These are phyloP conservation scores for Carabus problematicus DNA, from an alignment of 2,888 invertebrate species.

Conservation along the genomic window DNA sequence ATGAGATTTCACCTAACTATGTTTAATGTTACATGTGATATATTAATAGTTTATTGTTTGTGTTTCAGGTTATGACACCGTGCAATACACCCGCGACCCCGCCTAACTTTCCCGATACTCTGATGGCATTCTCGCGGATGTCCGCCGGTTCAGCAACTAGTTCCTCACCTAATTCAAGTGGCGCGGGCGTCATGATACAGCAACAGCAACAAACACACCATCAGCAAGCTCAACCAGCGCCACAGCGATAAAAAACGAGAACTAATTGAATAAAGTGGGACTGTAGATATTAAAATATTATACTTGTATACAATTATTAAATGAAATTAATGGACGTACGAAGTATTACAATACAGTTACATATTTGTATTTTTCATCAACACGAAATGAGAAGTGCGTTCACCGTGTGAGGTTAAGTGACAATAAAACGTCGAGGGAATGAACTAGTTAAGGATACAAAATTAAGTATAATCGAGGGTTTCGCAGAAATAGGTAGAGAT, in stretches of 20 bases:
- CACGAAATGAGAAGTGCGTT: conserved; percentile 22
- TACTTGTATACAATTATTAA: conserved; percentile 25
- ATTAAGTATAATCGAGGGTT: neutral
- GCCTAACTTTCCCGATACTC: conserved; percentile 91
- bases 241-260: conserved; percentile 57
- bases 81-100: conserved; percentile 95
- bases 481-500: no score
- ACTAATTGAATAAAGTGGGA: conserved; percentile 17
- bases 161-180: conserved; percentile 61
- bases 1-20: no score
- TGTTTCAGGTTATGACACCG: conserved; percentile 83
- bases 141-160: conserved; percentile 71
- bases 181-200: conserved; percentile 55
- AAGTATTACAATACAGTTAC: conserved; percentile 32
- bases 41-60: conserved; percentile 20
- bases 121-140: conserved; percentile 87
- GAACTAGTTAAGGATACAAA: conserved; percentile 7
- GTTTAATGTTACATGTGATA: no score
- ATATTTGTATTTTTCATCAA: conserved; percentile 27
- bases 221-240: conserved; percentile 56
- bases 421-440: conserved; percentile 17
- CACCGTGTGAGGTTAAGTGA: conserved; percentile 18
- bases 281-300: conserved; percentile 26
- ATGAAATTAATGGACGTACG: conserved; percentile 23
- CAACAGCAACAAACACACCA: conserved; percentile 53